phyloP scores from a whole-genome alignment of 2,797 vertebrate genomes.

The Sphaeramia orbicularis region DNA sequence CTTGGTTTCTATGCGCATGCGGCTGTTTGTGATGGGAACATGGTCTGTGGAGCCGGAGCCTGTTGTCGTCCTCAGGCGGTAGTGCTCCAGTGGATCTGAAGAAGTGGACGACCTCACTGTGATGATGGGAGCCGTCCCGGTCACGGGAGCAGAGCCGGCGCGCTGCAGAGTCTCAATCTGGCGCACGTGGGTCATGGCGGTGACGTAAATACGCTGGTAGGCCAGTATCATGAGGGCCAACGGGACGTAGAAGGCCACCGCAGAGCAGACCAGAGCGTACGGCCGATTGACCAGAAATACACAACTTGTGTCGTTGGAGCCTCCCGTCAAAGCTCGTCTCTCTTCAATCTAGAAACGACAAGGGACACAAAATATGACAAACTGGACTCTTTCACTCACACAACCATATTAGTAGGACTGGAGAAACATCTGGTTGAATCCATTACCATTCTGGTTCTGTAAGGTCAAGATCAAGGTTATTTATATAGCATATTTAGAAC shows the following conservation, averaged over 20 bases:
- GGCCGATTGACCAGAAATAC: constrained; percentile 88
- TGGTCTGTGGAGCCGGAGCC: constrained; percentile 56
- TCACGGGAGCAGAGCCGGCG: constrained; percentile 81
- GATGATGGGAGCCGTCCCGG: constrained; percentile 16
- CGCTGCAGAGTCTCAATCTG: constrained; percentile 86
- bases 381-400: background rate
- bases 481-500: no score
- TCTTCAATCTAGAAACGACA: constrained; percentile 77
- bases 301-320: constrained; percentile 84
- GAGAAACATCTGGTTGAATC: no score
- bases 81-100: constrained; percentile 65
- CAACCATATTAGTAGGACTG: background rate
- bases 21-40: constrained; percentile 62
- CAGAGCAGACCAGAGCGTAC: constrained; percentile 87
- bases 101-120: constrained; percentile 61
- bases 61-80: constrained; percentile 35
- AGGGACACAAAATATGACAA: background rate
- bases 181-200: constrained; percentile 86
- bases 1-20: constrained; percentile 87
- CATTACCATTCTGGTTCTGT: no score
- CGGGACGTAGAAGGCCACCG: constrained; percentile 87
- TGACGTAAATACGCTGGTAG: constrained; percentile 89
- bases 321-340: constrained; percentile 46
- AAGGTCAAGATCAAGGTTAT: no score
- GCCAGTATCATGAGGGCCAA: constrained; percentile 87